Evolutionary conservation across 2,888 invertebrate species (phyloP).

Genomic region (Drosophila buzzatii): DNA sequence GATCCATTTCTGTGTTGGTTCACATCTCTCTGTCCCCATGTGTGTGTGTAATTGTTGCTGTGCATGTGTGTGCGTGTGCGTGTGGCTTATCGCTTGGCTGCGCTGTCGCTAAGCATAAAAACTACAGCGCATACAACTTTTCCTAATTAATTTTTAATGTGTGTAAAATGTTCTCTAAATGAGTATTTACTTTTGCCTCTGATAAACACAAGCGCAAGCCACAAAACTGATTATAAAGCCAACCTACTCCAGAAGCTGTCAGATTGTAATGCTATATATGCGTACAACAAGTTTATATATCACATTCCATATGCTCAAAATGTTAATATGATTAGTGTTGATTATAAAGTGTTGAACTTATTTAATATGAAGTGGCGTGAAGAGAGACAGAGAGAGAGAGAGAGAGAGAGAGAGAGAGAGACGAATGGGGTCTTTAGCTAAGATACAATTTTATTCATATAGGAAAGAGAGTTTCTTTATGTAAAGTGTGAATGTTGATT

Average conservation of each 20-base stretch:
- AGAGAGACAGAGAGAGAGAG: neutral
- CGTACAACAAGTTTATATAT: neutral
- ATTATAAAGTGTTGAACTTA: neutral
- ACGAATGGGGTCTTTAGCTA: neutral
- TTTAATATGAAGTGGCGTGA: neutral
- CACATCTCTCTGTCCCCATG: constrained; percentile 5
- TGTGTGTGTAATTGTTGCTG: constrained; percentile 16
- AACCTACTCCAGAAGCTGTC: constrained; percentile 1
- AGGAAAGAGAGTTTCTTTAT: neutral
- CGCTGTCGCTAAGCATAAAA: constrained; percentile 68
- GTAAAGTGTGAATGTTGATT: no score
- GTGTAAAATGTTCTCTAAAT: constrained; percentile 72
- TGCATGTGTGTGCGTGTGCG: neutral
- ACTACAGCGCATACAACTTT: constrained; percentile 64
- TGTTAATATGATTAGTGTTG: neutral
- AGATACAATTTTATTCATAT: neutral
- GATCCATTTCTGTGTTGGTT: constrained; percentile 19
- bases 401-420: neutral
- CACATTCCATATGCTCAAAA: constrained; percentile 3
- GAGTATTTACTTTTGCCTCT: constrained; percentile 47
- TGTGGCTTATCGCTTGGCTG: constrained; percentile 67
- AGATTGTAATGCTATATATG: neutral
- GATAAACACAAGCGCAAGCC: constrained; percentile 10
- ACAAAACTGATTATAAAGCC: constrained; percentile 19
- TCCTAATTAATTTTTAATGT: constrained; percentile 77